phyloP scores from a whole-genome alignment of 2,113 vertebrate genomes.

The Vimba vimba region DNA sequence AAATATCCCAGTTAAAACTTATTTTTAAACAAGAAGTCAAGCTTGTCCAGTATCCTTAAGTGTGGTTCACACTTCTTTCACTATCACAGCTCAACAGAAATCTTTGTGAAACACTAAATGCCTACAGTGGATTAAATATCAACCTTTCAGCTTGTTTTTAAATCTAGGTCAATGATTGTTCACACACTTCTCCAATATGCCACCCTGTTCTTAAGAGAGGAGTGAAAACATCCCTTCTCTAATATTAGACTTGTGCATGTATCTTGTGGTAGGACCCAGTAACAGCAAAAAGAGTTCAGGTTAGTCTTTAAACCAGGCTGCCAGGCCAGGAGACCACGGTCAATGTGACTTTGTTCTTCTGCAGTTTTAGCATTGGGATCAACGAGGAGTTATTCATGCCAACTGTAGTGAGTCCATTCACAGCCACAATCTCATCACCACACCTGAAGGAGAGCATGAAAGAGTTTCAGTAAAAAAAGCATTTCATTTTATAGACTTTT shows the following conservation, averaged over 20 bases:
- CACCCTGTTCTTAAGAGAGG: neutral
- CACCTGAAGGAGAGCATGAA: conserved; percentile 75
- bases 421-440: conserved; percentile 92
- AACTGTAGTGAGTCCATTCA: conserved; percentile 85
- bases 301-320: conserved; percentile 78
- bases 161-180: conserved; percentile 60
- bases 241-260: neutral
- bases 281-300: neutral
- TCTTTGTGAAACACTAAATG: conserved; percentile 12
- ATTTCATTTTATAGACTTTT: neutral
- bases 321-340: conserved; percentile 94
- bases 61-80: conserved; percentile 1
- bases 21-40: conserved; percentile 12
- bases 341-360: conserved; percentile 87
- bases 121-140: conserved; percentile 18
- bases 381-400: conserved; percentile 92
- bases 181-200: conserved; percentile 42
- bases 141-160: conserved; percentile 56
- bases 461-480: neutral
- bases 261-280: neutral
- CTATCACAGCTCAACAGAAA: conserved; percentile 17
- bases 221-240: neutral
- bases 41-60: conserved; percentile 25
- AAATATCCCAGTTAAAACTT: neutral
- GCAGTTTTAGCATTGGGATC: conserved; percentile 92